Percentiles rank a stretch among this genome's conserved stretches.
phyloP scores from a whole-genome alignment of 2,888 invertebrate species.

The Orchesella flavescens region DNA sequence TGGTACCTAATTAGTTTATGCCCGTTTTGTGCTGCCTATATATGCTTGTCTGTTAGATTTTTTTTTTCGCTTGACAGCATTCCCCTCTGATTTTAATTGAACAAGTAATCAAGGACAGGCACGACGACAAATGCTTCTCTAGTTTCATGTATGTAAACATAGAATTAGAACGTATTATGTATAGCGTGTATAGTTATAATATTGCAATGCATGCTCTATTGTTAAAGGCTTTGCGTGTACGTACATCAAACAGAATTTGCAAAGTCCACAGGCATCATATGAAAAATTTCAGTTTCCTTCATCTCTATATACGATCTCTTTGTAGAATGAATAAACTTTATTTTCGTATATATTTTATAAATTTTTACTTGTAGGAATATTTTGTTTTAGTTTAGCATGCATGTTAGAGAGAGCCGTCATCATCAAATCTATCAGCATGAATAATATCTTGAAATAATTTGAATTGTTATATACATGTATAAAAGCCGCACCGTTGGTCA shows the following conservation, averaged over 20 bases:
- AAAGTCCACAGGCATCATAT: background rate
- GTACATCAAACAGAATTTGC: background rate
- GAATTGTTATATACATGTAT: slow-evolving; percentile 26
- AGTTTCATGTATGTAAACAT: no score
- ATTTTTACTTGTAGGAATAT: background rate
- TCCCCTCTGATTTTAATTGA: slow-evolving; percentile 40
- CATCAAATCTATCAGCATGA: slow-evolving; percentile 9
- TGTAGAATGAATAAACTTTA: background rate
- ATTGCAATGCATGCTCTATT: background rate
- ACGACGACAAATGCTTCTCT: background rate
- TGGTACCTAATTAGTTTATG: no score
- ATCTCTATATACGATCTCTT: background rate
- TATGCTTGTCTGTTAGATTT: background rate
- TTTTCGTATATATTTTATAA: no score
- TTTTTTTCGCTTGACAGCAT: background rate
- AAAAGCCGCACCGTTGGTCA: slow-evolving; percentile 34
- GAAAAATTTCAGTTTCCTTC: background rate
- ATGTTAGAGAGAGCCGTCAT: background rate
- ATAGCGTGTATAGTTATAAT: background rate
- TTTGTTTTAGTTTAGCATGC: background rate
- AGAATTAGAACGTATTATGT: background rate
- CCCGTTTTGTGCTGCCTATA: background rate
- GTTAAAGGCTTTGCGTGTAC: background rate
- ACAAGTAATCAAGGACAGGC: slow-evolving; percentile 50
- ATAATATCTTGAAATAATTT: slow-evolving; percentile 45